phyloP scores from a whole-genome alignment of 2,113 vertebrate genomes.

The Psophia crepitans region DNA sequence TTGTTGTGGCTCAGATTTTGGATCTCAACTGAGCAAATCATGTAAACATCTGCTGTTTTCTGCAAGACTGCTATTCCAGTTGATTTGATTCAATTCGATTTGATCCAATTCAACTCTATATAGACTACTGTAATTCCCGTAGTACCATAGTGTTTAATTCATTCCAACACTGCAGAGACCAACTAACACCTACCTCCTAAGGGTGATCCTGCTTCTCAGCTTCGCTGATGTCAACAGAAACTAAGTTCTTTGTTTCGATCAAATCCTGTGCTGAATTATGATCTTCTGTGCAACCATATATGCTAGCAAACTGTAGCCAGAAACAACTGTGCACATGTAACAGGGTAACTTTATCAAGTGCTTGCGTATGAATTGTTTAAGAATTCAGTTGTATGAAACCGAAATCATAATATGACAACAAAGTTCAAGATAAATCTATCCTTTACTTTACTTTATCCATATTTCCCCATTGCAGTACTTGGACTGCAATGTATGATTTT shows the following conservation, averaged over 20 bases:
- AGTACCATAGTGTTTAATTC: neutral
- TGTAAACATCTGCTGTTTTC: constrained; percentile 43
- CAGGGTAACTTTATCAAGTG: neutral
- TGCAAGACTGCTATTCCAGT: constrained; percentile 9
- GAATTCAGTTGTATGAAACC: neutral
- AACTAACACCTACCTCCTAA: neutral
- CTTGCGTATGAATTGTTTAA: neutral
- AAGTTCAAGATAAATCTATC: neutral
- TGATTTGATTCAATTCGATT: constrained; percentile 30
- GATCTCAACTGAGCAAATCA: constrained; percentile 37
- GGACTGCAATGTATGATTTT: neutral
- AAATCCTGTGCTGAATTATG: neutral
- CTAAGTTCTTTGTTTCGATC: neutral
- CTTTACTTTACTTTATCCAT: neutral
- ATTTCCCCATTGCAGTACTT: neutral
- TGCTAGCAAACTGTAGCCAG: neutral
- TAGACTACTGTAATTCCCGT: neutral
- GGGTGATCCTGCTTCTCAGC: neutral
- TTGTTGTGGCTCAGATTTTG: constrained; percentile 59
- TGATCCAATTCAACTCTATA: neutral
- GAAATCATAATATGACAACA: neutral
- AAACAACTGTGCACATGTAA: neutral
- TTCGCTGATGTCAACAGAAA: neutral
- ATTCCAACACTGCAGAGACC: neutral
- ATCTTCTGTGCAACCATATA: neutral